phyloP scores from a whole-genome alignment of 2,113 vertebrate species.

The Cyanoliseus patagonus region DNA sequence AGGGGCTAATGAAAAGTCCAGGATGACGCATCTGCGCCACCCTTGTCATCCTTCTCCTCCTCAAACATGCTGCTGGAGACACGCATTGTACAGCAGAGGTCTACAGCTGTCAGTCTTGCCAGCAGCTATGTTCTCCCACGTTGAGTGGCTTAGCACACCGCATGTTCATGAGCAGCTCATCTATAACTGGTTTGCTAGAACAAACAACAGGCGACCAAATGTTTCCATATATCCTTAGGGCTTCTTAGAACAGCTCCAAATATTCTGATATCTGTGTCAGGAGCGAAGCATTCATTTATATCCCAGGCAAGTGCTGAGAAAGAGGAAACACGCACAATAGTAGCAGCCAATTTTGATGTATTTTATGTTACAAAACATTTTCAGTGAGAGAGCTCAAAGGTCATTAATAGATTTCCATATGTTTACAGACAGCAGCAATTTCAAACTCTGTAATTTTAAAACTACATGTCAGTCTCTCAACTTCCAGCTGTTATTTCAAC shows the following conservation, averaged over 20 bases:
- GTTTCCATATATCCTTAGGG: slow-evolving; percentile 18
- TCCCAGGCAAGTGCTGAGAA: not conserved
- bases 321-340: not conserved
- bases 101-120: not conserved
- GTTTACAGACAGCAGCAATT: slow-evolving; percentile 66
- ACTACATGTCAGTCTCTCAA: slow-evolving; percentile 32
- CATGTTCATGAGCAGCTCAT: not conserved
- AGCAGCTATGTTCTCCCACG: not conserved
- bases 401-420: slow-evolving; percentile 59
- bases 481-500: slow-evolving; percentile 61
- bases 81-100: not conserved
- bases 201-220: slow-evolving; percentile 11
- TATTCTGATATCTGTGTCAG: not conserved
- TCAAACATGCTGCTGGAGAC: not conserved
- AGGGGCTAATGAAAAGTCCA: not conserved
- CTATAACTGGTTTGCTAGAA: not conserved
- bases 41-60: not conserved
- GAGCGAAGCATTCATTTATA: not conserved
- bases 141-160: not conserved
- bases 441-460: slow-evolving; percentile 60
- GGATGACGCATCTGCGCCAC: not conserved
- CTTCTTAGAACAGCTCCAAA: slow-evolving; percentile 9
- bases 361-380: slow-evolving; percentile 27
- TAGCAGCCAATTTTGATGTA: slow-evolving; percentile 35
- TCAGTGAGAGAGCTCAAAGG: slow-evolving; percentile 50